Percentiles rank a stretch among this genome's conserved stretches.
These are phyloP conservation scores for Campylorhamphus procurvoides DNA, from an alignment of 2,113 vertebrate species.

Conservation along the genomic window DNA sequence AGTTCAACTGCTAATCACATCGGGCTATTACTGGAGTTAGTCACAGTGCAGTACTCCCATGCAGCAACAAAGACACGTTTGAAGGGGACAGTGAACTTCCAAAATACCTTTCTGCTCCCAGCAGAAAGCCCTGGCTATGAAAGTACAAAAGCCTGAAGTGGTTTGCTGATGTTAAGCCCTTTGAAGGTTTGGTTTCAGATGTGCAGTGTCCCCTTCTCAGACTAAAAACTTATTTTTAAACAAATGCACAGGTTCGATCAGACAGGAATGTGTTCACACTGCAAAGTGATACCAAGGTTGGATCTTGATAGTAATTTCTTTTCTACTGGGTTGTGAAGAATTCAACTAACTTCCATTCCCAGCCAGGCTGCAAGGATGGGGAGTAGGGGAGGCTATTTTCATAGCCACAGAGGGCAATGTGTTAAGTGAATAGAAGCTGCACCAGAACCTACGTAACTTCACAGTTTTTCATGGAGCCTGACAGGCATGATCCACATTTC, in stretches of 20 bases:
- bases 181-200: neutral
- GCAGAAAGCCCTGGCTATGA: neutral
- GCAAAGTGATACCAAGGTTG: neutral
- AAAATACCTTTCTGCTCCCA: neutral
- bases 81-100: neutral
- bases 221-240: neutral
- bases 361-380: neutral
- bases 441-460: neutral
- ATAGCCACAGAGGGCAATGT: neutral
- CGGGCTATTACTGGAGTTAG: neutral
- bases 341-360: neutral
- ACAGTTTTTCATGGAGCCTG: neutral
- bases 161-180: neutral
- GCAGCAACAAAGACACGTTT: neutral
- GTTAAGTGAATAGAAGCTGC: neutral
- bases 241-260: neutral
- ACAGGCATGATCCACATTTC: neutral
- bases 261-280: neutral
- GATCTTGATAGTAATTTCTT: neutral
- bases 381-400: neutral
- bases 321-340: neutral
- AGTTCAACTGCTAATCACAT: neutral
- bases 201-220: neutral
- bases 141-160: neutral
- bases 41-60: neutral